Evolutionary conservation across 2,888 invertebrate species (phyloP), one percentile per base, ranked within the genome.

Genomic region (Limnephilus auricula): DNA sequence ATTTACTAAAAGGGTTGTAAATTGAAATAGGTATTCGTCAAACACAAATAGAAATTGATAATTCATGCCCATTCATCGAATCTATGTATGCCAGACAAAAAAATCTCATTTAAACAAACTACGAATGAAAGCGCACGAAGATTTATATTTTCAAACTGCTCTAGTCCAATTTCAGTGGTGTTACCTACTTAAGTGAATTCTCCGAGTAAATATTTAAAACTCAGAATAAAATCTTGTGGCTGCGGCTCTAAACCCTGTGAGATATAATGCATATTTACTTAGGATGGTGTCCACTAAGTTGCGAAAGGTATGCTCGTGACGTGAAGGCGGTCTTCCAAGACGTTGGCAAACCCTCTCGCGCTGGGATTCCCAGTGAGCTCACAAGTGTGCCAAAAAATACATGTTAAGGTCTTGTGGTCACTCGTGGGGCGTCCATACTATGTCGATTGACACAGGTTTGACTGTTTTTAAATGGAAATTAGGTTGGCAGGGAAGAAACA

Each of bases 241-340:
- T 10, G 10, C 12, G 40, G 40, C 40, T 40, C 40, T 40, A 34
- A 31, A 25, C 31, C 83, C 32, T 15, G 37, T 65, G 87, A 79
- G 84, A 78, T 84, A 84, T 89, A 91, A 91, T 91, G 91, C 91
- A 91, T 91, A 79, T 91, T 91, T 89, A 89, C 79, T 89, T 91
- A 91, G 91, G 91, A 89, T 65, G 25, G 87, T 45, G 87, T 79
- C 50, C 37, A 50, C 37, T 79, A 83, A 34, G 40, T 78, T 79
- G 32, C 37, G 79, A 15, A 45, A 45, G 45, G 78, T 32, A 37
- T 91, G 91, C 84, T 83, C 89, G 37, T 89, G 91, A 89, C 89
- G 79, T 84, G 85, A 40, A 45, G 89, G 45, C 79, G 85, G 85
- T 91, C 50, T 89, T 78, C 82, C 40, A 65, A 91, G 89, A 89